These are phyloP conservation scores for Gisinianus flammeolus DNA, from an alignment of 2,888 invertebrate species.

Conservation along the genomic window DNA sequence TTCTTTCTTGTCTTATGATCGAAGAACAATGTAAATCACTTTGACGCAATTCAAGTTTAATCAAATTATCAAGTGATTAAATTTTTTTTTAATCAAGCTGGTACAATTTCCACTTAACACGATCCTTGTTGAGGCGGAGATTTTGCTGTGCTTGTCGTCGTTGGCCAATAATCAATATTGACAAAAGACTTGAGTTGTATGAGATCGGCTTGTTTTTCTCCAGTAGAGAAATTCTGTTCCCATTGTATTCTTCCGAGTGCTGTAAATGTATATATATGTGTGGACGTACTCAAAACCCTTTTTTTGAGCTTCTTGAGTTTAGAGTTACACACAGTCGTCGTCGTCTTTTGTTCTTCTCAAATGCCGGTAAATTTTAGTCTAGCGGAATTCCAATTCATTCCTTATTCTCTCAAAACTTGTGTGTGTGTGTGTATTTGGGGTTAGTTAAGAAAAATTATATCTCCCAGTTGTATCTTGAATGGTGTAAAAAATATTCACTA, in stretches of 20 bases:
- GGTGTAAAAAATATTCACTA: too few relatives aligned
- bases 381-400: not conserved
- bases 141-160: not conserved
- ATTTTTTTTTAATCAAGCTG: too few relatives aligned
- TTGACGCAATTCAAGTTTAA: too few relatives aligned
- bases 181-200: not conserved
- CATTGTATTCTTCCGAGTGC: not conserved
- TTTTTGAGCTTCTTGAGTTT: not conserved
- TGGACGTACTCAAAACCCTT: not conserved
- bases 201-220: not conserved
- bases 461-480: too few relatives aligned
- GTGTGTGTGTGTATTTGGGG: not conserved
- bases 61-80: too few relatives aligned
- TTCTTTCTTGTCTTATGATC: too few relatives aligned
- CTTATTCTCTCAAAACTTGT: not conserved
- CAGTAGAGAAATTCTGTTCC: not conserved
- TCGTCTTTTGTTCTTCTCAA: not conserved
- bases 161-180: slow-evolving; percentile 23
- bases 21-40: too few relatives aligned
- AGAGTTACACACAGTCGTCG: not conserved
- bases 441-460: too few relatives aligned
- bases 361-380: slow-evolving; percentile 6
- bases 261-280: not conserved
- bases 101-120: not conserved
- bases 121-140: not conserved